These are phyloP conservation scores for Brassicogethes aeneus DNA, from an alignment of 2,888 invertebrate species.

Conservation along the genomic window DNA sequence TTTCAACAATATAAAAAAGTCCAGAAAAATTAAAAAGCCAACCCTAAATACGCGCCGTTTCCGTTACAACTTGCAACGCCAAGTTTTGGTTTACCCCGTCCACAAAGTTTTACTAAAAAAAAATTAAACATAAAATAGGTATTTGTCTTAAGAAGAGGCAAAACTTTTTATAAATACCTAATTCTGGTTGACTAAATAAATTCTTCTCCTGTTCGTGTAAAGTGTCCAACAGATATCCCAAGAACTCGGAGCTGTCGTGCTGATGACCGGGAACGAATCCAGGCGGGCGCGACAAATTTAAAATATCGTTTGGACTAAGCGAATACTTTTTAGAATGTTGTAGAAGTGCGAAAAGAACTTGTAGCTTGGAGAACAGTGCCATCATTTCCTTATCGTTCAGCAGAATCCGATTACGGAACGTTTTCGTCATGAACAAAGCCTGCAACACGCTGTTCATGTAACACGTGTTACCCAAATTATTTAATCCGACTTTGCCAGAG, in stretches of 20 bases:
- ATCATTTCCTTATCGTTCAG: conserved; percentile 46
- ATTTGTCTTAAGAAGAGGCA: too few relatives aligned
- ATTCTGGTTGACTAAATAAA: conserved; percentile 3
- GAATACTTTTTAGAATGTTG: conserved; percentile 57
- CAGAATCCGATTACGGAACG: conserved; percentile 63
- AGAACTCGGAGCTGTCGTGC: conserved; percentile 83
- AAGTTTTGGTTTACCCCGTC: too few relatives aligned
- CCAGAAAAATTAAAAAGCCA: too few relatives aligned
- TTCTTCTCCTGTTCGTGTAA: conserved; percentile 63
- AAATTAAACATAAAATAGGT: too few relatives aligned
- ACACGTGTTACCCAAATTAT: conserved; percentile 81
- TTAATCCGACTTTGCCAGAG: conserved; percentile 59
- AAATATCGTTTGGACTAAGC: conserved; percentile 63
- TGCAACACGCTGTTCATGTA: conserved; percentile 85
- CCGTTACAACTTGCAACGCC: too few relatives aligned
- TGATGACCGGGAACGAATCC: conserved; percentile 71
- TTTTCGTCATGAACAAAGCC: conserved; percentile 71
- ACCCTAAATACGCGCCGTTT: too few relatives aligned
- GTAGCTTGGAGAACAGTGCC: conserved; percentile 54
- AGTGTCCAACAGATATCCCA: conserved; percentile 63
- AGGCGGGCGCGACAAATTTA: conserved; percentile 62
- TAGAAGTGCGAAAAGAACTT: conserved; percentile 64
- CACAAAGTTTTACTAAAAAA: too few relatives aligned
- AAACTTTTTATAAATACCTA: too few relatives aligned
- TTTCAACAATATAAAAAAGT: too few relatives aligned